Conservation (phyloP, 1,140 invertebrate species). For the Anthonomus grandis region DNA sequence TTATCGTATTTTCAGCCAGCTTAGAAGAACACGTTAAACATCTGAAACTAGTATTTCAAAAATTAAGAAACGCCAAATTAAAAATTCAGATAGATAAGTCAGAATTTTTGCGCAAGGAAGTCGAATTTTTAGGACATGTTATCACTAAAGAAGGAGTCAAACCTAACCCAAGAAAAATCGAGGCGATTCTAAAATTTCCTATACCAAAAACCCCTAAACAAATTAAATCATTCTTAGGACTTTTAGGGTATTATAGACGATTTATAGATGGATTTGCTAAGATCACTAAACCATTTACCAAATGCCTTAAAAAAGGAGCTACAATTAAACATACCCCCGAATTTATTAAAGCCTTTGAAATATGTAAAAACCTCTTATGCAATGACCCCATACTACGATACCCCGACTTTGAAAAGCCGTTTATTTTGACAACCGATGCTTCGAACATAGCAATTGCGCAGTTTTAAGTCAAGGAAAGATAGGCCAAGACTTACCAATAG, state of each 20-base stretch:
- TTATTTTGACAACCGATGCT: too few species aligned
- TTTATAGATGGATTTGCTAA: constrained; percentile 34
- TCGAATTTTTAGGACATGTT: constrained; percentile 33
- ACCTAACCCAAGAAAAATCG: constrained; percentile 33
- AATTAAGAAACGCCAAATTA: constrained; percentile 19
- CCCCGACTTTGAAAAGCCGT: too few species aligned
- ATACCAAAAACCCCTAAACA: constrained; percentile 24
- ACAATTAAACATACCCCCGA: too few species aligned
- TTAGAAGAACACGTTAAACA: constrained; percentile 21
- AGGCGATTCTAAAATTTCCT: constrained; percentile 7
- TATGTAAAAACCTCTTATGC: too few species aligned
- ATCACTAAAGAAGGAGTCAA: constrained; percentile 30
- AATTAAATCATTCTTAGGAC: constrained; percentile 20
- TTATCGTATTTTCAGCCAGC: constrained; percentile 22
- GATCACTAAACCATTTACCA: constrained; percentile 34
- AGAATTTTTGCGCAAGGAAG: constrained; percentile 22
- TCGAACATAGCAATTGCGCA: too few species aligned
- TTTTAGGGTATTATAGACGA: constrained; percentile 11
- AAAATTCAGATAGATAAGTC: constrained; percentile 20
- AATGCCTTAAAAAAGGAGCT: constrained; percentile 10
- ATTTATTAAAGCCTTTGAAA: constrained; percentile 43
- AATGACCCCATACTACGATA: too few species aligned
- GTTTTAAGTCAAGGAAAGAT: too few species aligned
- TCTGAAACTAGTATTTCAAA: constrained; percentile 11
- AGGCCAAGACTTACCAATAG: too few species aligned